Evolutionary conservation across 2,888 invertebrate genomes (phyloP).

Genomic region (Horisme vitalbata): DNA sequence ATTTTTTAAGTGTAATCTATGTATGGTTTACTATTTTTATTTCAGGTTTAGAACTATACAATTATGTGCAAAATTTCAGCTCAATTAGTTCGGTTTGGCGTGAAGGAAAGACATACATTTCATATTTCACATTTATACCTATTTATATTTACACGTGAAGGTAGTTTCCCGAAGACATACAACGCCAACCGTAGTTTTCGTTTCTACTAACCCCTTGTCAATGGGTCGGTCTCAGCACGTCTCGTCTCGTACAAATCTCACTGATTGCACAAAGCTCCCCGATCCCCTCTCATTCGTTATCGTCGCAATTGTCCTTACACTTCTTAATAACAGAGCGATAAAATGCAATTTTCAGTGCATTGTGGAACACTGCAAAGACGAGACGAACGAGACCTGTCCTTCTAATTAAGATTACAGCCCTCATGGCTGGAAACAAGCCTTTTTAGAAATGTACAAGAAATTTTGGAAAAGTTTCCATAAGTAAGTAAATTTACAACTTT

Average conservation of each 20-base stretch:
- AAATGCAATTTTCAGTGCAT: conserved; percentile 52
- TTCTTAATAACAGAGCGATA: conserved; percentile 62
- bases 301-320: conserved; percentile 65
- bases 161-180: no score
- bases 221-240: conserved; percentile 40
- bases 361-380: conserved; percentile 34
- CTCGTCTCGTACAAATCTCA: conserved; percentile 60
- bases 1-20: no score
- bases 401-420: conserved; percentile 30
- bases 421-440: conserved; percentile 22
- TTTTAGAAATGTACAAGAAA: conserved; percentile 30
- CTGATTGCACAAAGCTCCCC: conserved; percentile 78
- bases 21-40: no score
- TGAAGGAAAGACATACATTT: no score
- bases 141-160: no score
- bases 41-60: no score
- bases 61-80: no score
- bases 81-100: no score
- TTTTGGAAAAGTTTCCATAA: neutral
- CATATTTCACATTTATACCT: no score
- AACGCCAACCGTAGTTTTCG: no score
- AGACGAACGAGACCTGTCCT: conserved; percentile 23
- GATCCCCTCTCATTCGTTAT: conserved; percentile 74
- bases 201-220: conserved; percentile 7
- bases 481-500: neutral